Conservation (phyloP, 2,888 invertebrate species). For the Itoplectis maculator region DNA sequence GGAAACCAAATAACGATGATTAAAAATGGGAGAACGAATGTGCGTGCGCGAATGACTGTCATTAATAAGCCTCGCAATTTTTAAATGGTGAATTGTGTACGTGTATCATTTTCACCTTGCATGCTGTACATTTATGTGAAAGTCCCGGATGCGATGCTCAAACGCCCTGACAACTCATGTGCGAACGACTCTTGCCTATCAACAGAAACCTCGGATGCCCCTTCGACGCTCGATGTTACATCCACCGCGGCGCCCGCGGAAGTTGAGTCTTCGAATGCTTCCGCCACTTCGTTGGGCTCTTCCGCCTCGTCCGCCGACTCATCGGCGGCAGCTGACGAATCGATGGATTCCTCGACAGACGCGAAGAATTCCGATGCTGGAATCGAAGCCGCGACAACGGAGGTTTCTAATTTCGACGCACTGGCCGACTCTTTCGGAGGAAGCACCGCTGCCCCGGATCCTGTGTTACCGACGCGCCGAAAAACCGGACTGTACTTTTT, state of each 20-base stretch:
- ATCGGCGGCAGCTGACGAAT: background rate
- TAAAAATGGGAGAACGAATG: slow-evolving; percentile 2
- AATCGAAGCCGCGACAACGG: slow-evolving; percentile 43
- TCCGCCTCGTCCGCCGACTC: background rate
- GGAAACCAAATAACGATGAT: slow-evolving; percentile 46
- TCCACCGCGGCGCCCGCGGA: slow-evolving; percentile 58
- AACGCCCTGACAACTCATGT: slow-evolving; percentile 21
- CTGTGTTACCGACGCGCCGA: slow-evolving; percentile 88
- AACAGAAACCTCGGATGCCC: slow-evolving; percentile 64
- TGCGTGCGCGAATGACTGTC: slow-evolving; percentile 25
- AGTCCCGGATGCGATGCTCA: background rate
- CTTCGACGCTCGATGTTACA: slow-evolving; percentile 39
- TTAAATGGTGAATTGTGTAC: slow-evolving; percentile 17
- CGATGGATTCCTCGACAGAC: background rate
- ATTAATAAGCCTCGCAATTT: slow-evolving; percentile 13
- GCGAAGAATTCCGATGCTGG: background rate
- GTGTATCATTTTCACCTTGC: slow-evolving; percentile 19
- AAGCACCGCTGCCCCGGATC: slow-evolving; percentile 87
- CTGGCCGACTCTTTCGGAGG: slow-evolving; percentile 93
- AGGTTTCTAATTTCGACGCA: slow-evolving; percentile 86
- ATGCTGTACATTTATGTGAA: slow-evolving; percentile 22
- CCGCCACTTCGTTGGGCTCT: background rate
- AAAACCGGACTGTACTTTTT: slow-evolving; percentile 94
- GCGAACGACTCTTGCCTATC: slow-evolving; percentile 46
- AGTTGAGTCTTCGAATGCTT: slow-evolving; percentile 40